Conservation (phyloP, 2,888 invertebrate genomes). For the Drosophila kambysellisi region DNA sequence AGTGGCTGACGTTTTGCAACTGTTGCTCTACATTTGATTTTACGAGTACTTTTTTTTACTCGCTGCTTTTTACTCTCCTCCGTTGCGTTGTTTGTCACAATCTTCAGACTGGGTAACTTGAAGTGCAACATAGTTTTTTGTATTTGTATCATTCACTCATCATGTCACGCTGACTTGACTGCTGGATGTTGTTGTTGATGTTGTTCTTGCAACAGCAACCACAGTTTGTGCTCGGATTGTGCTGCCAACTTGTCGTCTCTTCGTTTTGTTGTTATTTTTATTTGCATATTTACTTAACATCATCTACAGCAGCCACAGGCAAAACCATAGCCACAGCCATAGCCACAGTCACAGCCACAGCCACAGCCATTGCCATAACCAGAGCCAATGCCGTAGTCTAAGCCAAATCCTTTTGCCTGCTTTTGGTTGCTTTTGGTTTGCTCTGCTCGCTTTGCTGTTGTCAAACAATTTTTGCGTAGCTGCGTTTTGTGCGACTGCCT, state of each 20-base stretch:
- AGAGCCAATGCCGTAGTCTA: slow-evolving; percentile 10
- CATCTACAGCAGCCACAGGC: slow-evolving; percentile 24
- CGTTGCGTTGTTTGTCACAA: slow-evolving; percentile 35
- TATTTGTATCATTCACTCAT: slow-evolving; percentile 71
- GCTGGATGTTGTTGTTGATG: slow-evolving; percentile 13
- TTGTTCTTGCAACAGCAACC: neutral
- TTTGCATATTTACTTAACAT: slow-evolving; percentile 73
- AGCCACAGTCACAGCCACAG: slow-evolving; percentile 17
- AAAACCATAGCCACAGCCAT: slow-evolving; percentile 4
- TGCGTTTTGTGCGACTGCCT: slow-evolving; percentile 46
- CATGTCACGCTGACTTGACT: slow-evolving; percentile 63
- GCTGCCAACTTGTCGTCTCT: slow-evolving; percentile 52
- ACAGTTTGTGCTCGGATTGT: slow-evolving; percentile 11
- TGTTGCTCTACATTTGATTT: slow-evolving; percentile 33
- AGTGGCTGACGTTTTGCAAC: slow-evolving; percentile 27
- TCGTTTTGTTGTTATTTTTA: slow-evolving; percentile 59
- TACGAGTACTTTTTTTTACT: slow-evolving; percentile 16
- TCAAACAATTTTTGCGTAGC: slow-evolving; percentile 70
- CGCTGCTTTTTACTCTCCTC: slow-evolving; percentile 2
- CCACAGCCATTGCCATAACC: slow-evolving; percentile 20
- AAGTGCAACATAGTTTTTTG: slow-evolving; percentile 36
- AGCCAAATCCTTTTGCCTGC: slow-evolving; percentile 29
- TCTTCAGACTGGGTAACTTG: slow-evolving; percentile 17
- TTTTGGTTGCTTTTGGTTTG: slow-evolving; percentile 40
- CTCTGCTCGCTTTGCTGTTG: slow-evolving; percentile 55